Evolutionary conservation across 1,140 invertebrate species (phyloP), one percentile per base, ranked within the genome.

Genomic region (Apis dorsata): DNA sequence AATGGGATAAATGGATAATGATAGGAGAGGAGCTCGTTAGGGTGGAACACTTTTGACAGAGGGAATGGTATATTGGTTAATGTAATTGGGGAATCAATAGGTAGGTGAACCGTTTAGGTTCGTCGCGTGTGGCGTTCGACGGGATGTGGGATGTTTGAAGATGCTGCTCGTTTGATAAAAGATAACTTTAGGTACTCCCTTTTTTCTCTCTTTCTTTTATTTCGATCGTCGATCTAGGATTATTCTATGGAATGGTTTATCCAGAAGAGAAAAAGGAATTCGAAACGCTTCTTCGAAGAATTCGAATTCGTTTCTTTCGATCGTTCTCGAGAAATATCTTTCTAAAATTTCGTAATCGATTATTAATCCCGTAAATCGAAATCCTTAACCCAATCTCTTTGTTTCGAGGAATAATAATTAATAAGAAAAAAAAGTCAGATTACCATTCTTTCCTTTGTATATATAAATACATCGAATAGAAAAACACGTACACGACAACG

Each of bases 1-100:
- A 63, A 65, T 17, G 11, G 12, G 24, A 65, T 65, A 76, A 76
- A 51, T 76, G 74, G 74, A 19, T 62, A 65, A 53, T 76, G 1
- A n/a, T 44, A 5, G 44, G 60, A 12, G 53, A 74, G 60, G 15
- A 12, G 44, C 4, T 76, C 15, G 34, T 76, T 76, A 24, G 49
- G 21, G 9, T n/a, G 9, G 21, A 74, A n/a, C 24, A 21, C 21
- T 74, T 44, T 59, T 44, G 55, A 59, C 72, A 15, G 70, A 28
- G 17, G 19, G 51, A 28, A 28, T 12, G 34, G 44, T 13, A 15
- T 12, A 19, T 55, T 55, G 51, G 17, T 24, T 19, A 5, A 72
- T 28, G 17, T 28, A 55, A 72, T 72, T 55, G 51, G 28, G 70
- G 17, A 72, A 24, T 51, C 51, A 2, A 9, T 49, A 34, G 34